Percentiles rank a stretch among this genome's conserved stretches.
phyloP scores from a whole-genome alignment of 2,888 invertebrate species.

The Hydrotaea cyrtoneurina region DNA sequence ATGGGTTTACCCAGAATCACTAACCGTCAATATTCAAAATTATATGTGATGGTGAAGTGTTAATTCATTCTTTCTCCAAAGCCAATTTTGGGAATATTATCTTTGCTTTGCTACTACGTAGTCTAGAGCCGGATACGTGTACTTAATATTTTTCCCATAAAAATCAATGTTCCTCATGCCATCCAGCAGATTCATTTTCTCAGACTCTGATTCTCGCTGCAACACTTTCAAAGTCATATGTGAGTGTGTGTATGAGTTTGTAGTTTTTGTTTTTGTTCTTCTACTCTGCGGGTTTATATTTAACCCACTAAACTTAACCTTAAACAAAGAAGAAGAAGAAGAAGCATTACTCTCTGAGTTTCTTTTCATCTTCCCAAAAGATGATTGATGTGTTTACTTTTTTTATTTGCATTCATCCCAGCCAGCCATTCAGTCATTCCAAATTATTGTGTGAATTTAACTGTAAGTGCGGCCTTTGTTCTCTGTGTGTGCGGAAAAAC shows the following conservation, averaged over 20 bases:
- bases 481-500: background rate
- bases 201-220: background rate
- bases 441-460: slow-evolving; percentile 37
- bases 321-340: slow-evolving; percentile 46
- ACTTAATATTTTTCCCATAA: background rate
- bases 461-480: slow-evolving; percentile 10
- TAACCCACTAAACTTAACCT: slow-evolving; percentile 67
- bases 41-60: too few relatives aligned
- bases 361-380: slow-evolving; percentile 18
- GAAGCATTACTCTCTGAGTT: background rate
- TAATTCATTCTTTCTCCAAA: too few relatives aligned
- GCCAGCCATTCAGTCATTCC: slow-evolving; percentile 2
- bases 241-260: background rate
- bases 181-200: too few relatives aligned
- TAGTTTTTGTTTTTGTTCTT: background rate
- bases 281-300: slow-evolving; percentile 38
- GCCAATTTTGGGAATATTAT: too few relatives aligned
- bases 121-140: too few relatives aligned
- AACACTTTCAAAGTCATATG: background rate
- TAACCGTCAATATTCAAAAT: too few relatives aligned
- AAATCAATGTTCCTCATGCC: too few relatives aligned
- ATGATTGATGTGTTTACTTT: slow-evolving; percentile 39
- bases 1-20: too few relatives aligned
- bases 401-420: background rate
- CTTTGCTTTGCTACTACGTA: too few relatives aligned